Evolutionary conservation across 37 sponge, comb jelly and placozoan genomes (phyloP).

Genomic region (Tethya wilhelma): DNA sequence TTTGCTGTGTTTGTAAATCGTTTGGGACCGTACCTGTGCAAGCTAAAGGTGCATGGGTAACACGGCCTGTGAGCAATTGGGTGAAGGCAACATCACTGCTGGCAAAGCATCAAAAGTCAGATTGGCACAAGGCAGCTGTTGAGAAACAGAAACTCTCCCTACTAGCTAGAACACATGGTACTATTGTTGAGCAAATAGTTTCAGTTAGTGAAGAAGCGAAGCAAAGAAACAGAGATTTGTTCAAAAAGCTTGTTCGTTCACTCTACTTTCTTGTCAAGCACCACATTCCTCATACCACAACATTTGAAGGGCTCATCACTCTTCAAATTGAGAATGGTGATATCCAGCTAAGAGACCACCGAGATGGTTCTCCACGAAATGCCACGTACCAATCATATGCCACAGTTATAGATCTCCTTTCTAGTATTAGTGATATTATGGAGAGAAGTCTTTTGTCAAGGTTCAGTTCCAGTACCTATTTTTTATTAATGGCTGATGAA

Average conservation of each 20-base stretch:
- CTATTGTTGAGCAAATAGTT: slow-evolving; percentile 23
- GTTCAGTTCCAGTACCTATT: slow-evolving; percentile 20
- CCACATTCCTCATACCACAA: slow-evolving; percentile 30
- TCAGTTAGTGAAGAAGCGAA: slow-evolving; percentile 23
- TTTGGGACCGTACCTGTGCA: slow-evolving; percentile 30
- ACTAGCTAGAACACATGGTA: slow-evolving; percentile 25
- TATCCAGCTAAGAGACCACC: slow-evolving; percentile 23
- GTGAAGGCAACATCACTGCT: slow-evolving; percentile 31
- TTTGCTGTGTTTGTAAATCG: slow-evolving; percentile 16
- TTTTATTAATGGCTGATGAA: slow-evolving; percentile 55
- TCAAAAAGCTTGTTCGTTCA: slow-evolving; percentile 31
- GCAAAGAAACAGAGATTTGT: not conserved
- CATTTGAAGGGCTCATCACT: slow-evolving; percentile 41
- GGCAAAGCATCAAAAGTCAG: slow-evolving; percentile 25
- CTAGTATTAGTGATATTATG: slow-evolving; percentile 15
- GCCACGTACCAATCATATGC: slow-evolving; percentile 43
- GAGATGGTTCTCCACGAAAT: slow-evolving; percentile 36
- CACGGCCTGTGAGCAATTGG: slow-evolving; percentile 36
- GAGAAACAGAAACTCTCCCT: slow-evolving; percentile 22
- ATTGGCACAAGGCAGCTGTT: slow-evolving; percentile 46
- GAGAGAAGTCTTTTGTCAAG: slow-evolving; percentile 22
- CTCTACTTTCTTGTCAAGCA: slow-evolving; percentile 38
- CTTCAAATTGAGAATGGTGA: slow-evolving; percentile 48
- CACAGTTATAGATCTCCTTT: slow-evolving; percentile 22
- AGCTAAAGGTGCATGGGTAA: slow-evolving; percentile 48